Percentiles rank a stretch among this genome's conserved stretches.
Evolutionary conservation across 2,797 vertebrate genomes (phyloP).

Genomic region (Gobionotothen gibberifrons): DNA sequence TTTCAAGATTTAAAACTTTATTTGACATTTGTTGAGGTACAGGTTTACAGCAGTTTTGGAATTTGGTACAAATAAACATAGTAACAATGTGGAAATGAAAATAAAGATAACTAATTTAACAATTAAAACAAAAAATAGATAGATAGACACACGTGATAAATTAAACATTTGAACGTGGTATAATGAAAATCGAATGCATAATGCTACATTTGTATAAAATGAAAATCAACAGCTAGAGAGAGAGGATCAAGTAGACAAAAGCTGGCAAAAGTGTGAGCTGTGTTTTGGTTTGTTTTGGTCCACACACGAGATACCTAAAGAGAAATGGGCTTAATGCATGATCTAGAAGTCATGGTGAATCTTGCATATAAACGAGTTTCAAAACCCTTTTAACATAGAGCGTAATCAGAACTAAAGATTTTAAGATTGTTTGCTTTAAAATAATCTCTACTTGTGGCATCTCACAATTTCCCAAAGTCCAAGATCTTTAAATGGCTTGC

Average conservation of each 20-base stretch:
- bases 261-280: neutral
- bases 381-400: conserved; percentile 10
- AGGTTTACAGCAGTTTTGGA: too few relatives aligned
- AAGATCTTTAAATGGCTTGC: neutral
- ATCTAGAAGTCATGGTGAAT: conserved; percentile 16
- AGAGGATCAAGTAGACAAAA: conserved; percentile 11
- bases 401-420: conserved; percentile 64
- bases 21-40: too few relatives aligned
- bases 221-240: conserved; percentile 9
- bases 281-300: too few relatives aligned
- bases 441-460: neutral
- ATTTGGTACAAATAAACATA: too few relatives aligned
- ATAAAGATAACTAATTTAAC: too few relatives aligned
- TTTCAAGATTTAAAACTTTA: neutral
- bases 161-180: too few relatives aligned
- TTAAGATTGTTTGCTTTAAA: neutral
- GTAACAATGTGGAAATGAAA: too few relatives aligned
- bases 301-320: neutral
- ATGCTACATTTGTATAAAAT: too few relatives aligned
- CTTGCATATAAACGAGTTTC: conserved; percentile 11
- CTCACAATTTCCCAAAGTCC: neutral
- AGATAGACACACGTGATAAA: too few relatives aligned
- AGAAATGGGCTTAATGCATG: conserved; percentile 12
- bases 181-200: too few relatives aligned
- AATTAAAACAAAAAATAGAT: too few relatives aligned